Conservation (phyloP, 1,140 invertebrate species). For the Palaemon carinicauda region DNA sequence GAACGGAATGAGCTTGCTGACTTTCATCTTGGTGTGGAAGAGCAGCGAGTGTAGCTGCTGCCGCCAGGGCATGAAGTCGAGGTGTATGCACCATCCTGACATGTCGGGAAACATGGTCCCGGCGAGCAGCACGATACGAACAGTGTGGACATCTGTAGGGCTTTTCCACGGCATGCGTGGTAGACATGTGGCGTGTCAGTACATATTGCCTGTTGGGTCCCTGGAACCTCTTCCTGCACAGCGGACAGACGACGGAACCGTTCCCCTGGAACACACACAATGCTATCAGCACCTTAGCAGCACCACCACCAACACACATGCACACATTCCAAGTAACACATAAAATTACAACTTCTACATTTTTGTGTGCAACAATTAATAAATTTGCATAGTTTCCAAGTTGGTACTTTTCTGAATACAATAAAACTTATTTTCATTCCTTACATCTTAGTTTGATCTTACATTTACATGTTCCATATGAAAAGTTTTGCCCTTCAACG, state of each 20-base stretch:
- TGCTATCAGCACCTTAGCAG: conserved; percentile 46
- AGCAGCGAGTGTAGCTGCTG: conserved; percentile 43
- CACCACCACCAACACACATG: conserved; percentile 21
- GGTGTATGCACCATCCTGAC: conserved; percentile 55
- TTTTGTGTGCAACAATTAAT: neutral
- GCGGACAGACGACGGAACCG: conserved; percentile 53
- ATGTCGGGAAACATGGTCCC: conserved; percentile 58
- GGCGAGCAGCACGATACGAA: conserved; percentile 59
- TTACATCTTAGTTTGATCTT: too few relatives aligned
- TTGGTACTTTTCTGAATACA: too few relatives aligned
- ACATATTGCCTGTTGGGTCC: conserved; percentile 57
- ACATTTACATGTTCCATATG: too few relatives aligned
- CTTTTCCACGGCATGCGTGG: conserved; percentile 53
- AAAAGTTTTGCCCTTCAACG: too few relatives aligned
- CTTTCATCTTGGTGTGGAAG: conserved; percentile 10
- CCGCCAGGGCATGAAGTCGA: conserved; percentile 44
- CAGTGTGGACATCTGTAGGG: conserved; percentile 66
- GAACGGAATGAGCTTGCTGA: neutral
- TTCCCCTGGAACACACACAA: conserved; percentile 53
- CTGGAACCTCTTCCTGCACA: conserved; percentile 57
- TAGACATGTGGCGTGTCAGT: conserved; percentile 52
- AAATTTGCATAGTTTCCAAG: too few relatives aligned
- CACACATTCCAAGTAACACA: conserved; percentile 10
- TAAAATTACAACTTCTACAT: neutral
- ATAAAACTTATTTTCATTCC: too few relatives aligned